These are phyloP conservation scores for Cynodonichthys magdalenae DNA, from an alignment of 2,797 vertebrate species.

Conservation along the genomic window DNA sequence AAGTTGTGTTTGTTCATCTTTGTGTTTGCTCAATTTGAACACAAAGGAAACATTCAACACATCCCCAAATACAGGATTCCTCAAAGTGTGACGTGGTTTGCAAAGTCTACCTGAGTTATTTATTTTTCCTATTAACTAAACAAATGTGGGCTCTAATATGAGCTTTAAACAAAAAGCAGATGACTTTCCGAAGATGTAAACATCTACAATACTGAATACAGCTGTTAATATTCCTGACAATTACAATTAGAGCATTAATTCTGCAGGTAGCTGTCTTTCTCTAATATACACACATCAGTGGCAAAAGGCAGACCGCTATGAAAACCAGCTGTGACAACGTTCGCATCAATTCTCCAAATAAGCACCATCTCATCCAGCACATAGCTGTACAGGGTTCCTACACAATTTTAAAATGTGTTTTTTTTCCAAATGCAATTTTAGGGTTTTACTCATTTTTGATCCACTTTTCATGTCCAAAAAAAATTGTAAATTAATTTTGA, in stretches of 20 bases:
- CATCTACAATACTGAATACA: slow-evolving; percentile 32
- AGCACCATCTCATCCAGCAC: slow-evolving; percentile 27
- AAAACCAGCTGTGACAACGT: slow-evolving; percentile 69
- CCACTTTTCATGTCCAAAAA: too few species aligned
- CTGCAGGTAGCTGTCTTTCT: slow-evolving; percentile 40
- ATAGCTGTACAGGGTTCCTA: background rate
- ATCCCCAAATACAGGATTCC: slow-evolving; percentile 38
- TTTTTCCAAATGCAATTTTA: too few species aligned
- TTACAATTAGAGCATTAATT: slow-evolving; percentile 59
- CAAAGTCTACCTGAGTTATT: slow-evolving; percentile 15
- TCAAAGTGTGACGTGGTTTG: slow-evolving; percentile 16
- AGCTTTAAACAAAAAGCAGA: slow-evolving; percentile 32
- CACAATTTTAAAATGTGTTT: too few species aligned
- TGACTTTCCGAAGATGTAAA: slow-evolving; percentile 35
- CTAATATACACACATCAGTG: slow-evolving; percentile 30
- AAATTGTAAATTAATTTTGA: too few species aligned
- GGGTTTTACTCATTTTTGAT: too few species aligned
- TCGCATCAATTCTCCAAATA: slow-evolving; percentile 35
- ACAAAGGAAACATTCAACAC: slow-evolving; percentile 11
- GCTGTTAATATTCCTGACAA: slow-evolving; percentile 46
- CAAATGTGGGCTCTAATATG: slow-evolving; percentile 32
- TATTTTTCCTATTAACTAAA: slow-evolving; percentile 33
- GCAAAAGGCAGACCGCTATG: slow-evolving; percentile 41
- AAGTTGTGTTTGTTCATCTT: slow-evolving; percentile 36
- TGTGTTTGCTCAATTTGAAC: slow-evolving; percentile 25